These are phyloP conservation scores for Dexiosoma caninum DNA, from an alignment of 2,888 invertebrate genomes.

Conservation along the genomic window DNA sequence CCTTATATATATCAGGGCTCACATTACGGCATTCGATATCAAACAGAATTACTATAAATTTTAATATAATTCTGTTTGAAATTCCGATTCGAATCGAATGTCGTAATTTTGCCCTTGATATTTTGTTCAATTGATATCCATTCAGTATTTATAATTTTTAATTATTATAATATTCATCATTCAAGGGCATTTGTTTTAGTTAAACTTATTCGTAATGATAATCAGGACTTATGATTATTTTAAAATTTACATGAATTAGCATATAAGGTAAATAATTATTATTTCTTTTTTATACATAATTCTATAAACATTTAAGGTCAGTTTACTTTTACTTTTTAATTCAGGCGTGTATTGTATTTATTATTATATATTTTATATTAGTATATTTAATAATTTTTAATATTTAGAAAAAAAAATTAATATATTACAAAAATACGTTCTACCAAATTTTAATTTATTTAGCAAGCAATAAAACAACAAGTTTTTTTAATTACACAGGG, in stretches of 20 bases:
- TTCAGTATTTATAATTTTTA: conserved; percentile 1
- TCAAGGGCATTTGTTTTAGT: conserved; percentile 34
- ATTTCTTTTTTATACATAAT: conserved; percentile 40
- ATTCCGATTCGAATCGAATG: no score
- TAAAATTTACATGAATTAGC: conserved; percentile 41
- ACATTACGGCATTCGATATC: no score
- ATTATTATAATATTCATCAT: conserved; percentile 16
- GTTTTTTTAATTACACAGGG: not conserved
- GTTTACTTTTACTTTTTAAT: conserved; percentile 32
- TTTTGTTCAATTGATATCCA: not conserved
- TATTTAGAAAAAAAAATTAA: conserved; percentile 18
- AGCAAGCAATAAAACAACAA: not conserved
- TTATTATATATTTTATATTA: conserved; percentile 26
- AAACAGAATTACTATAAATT: no score
- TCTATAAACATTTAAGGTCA: conserved; percentile 50
- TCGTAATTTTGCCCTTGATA: not conserved
- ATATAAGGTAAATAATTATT: conserved; percentile 17
- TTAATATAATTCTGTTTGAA: no score
- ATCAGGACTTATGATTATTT: conserved; percentile 24
- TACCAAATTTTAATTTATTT: not conserved
- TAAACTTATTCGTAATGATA: conserved; percentile 20
- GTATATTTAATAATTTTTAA: conserved; percentile 25
- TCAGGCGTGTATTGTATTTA: conserved; percentile 43
- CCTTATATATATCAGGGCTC: no score
- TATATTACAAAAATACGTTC: conserved; percentile 53